phyloP scores from a whole-genome alignment of 2,888 invertebrate species.

The Liodrosophila aerea region DNA sequence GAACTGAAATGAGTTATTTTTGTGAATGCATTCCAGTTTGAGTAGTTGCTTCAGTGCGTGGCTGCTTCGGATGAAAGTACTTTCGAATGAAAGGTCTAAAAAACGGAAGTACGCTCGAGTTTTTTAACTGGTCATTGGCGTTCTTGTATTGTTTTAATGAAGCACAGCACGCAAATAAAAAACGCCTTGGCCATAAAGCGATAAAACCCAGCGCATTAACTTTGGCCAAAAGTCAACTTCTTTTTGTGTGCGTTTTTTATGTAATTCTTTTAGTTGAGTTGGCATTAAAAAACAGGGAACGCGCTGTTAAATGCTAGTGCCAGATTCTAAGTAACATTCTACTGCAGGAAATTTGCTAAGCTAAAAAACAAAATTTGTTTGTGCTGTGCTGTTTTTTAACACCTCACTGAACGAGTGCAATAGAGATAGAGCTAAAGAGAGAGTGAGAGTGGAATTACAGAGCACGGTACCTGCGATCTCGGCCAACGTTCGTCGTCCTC shows the following conservation, averaged over 20 bases:
- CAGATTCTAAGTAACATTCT: constrained; percentile 4
- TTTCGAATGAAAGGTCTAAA: constrained; percentile 63
- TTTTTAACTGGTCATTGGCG: constrained; percentile 50
- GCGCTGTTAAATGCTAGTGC: constrained; percentile 22
- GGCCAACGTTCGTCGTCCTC: constrained; percentile 24
- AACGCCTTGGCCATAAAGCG: constrained; percentile 56
- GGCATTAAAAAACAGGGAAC: constrained; percentile 4
- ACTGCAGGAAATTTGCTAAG: constrained; percentile 23
- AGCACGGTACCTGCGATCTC: constrained; percentile 49
- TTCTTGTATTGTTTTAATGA: constrained; percentile 47
- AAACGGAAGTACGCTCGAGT: constrained; percentile 61
- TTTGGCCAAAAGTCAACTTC: constrained; percentile 53
- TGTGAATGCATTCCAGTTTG: constrained; percentile 2
- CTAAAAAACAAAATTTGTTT: constrained; percentile 34
- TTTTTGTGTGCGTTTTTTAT: constrained; percentile 7
- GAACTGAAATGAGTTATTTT: constrained; percentile 12
- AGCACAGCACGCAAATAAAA: constrained; percentile 44
- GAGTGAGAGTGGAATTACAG: no score
- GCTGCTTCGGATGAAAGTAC: no score
- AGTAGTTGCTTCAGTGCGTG: background rate
- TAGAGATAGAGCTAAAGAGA: no score
- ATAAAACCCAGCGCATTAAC: constrained; percentile 43
- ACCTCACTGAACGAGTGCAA: no score
- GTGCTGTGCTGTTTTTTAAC: constrained; percentile 42
- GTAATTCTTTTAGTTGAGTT: constrained; percentile 1